Base-by-base conservation (phyloP, 2,888 invertebrate species). In the Orthosia gracilis region DNA sequence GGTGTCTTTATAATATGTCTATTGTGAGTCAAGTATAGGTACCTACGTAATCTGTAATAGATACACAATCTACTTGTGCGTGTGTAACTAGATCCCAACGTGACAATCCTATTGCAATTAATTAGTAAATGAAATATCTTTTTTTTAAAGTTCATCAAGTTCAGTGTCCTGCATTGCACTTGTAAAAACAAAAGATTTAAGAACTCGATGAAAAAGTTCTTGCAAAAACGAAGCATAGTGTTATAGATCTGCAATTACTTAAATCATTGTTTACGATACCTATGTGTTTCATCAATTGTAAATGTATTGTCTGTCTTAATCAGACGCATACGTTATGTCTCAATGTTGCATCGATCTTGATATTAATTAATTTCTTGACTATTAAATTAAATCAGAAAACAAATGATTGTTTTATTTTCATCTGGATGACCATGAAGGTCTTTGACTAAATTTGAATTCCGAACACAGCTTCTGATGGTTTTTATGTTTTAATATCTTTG, bases 181-280 rank as follows among this genome's bases (percentile, higher is more conserved):
- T 76, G 23, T 58, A 66, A 66, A 71, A 70, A 71, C 73, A 82
- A 81, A 74, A 69, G n/a, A 12, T 17, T 26, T 50, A 80, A 82
- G 50, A 61, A 58, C 23, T n/a, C 26, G 11, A n/a, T 31, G 18
- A 61, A 80, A 57, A 59, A 61, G 2, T 52, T 70, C 50, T 54
- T n/a, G 21, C 55, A 52, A 67, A 69, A 68, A 15, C 4, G 0
- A 5, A 18, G n/a, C 31, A 31, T 31, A 31, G 40, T 40, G 40
- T 40, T 40, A 26, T 21, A 45, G 4, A 52, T 61, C 47, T 59
- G 18, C 18, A 23, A 61, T 47, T 47, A 23, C 50, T 23, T 47
- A 21, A 65, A 65, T 61, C 1, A 26, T 74, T 23, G 21, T 21
- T 55, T 52, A 47, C 47, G 5, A 52, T 31, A 65, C 1, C 12